Conservation (phyloP, 2,888 invertebrate species). For the Drosophila heteroneura region DNA sequence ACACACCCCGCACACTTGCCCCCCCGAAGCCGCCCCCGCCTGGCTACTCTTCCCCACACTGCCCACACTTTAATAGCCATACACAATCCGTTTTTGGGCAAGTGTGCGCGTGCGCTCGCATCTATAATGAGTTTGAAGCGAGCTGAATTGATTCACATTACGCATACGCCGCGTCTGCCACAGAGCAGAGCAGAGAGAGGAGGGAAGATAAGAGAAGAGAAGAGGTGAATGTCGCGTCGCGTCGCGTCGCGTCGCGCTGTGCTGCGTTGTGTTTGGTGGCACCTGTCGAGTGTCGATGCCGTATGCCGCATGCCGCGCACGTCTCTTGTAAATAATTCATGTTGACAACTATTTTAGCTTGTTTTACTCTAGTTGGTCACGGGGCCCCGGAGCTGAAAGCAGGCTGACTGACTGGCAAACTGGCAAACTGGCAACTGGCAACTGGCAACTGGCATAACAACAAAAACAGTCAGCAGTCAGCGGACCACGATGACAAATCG, state of each 20-base stretch:
- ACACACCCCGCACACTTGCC: background rate
- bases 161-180: conserved; percentile 54
- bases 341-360: conserved; percentile 79
- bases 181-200: background rate
- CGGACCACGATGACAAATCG: conserved; percentile 49
- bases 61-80: conserved; percentile 24
- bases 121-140: conserved; percentile 61
- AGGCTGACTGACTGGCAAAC: background rate
- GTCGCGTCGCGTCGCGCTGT: conserved; percentile 11
- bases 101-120: conserved; percentile 78
- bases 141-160: conserved; percentile 36
- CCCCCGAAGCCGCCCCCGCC: background rate
- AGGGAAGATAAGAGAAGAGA: background rate
- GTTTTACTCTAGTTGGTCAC: conserved; percentile 73
- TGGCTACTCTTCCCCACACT: background rate
- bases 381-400: conserved; percentile 12
- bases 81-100: conserved; percentile 70
- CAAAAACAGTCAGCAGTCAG: conserved; percentile 4
- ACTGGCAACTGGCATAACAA: background rate
- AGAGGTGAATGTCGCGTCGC: background rate
- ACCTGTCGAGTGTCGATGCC: conserved; percentile 54
- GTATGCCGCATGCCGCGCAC: conserved; percentile 64
- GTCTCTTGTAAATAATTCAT: conserved; percentile 80
- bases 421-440: too few species aligned
- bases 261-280: conserved; percentile 41